Evolutionary conservation across 1,140 invertebrate species (phyloP), one percentile per base, ranked within the genome.

Genomic region (Hormaphis cornu): DNA sequence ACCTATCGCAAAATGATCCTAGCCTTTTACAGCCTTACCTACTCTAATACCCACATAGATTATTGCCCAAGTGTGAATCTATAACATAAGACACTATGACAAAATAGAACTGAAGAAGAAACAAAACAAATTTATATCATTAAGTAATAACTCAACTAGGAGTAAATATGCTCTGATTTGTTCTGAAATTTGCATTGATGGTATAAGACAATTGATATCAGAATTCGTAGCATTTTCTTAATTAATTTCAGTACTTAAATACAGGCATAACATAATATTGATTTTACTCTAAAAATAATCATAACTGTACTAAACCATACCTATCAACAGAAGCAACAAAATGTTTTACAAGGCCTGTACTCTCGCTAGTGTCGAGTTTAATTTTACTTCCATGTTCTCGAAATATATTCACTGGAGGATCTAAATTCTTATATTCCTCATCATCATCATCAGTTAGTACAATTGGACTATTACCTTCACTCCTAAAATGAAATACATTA

Each of bases 241-340:
- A n/a, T n/a, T n/a, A n/a, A n/a, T 53, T 33, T 53, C 30, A 53
- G 3, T 3, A 53, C 30, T n/a, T 30, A 52, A 28, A 22, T 35
- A 35, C 33, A 28, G 16, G 12, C 35, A 56, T 37, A 8, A 56
- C 5, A 56, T 18, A n/a, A n/a, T n/a, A 24, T 0, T 35, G 1
- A 20, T 20, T 56, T 24, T n/a, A 24, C n/a, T 8, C 54, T 26
- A 50, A 24, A 50, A 26, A 24, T 37, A 58, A 58, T 58, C 16
- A 48, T 28, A 50, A 33, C 22, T 10, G 35, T 46, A 66, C 46
- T 6, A 50, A 46, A 50, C 28, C 42, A 58, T 48, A 66, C 61
- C 61, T 66, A 48, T 66, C 61, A 66, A 18, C 12, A 46, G 61
- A 66, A 46, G 61, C 26, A 35, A 66, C 61, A 33, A 50, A 66